These are phyloP conservation scores for Florisuga fusca DNA, from an alignment of 2,797 vertebrate genomes.

Conservation along the genomic window DNA sequence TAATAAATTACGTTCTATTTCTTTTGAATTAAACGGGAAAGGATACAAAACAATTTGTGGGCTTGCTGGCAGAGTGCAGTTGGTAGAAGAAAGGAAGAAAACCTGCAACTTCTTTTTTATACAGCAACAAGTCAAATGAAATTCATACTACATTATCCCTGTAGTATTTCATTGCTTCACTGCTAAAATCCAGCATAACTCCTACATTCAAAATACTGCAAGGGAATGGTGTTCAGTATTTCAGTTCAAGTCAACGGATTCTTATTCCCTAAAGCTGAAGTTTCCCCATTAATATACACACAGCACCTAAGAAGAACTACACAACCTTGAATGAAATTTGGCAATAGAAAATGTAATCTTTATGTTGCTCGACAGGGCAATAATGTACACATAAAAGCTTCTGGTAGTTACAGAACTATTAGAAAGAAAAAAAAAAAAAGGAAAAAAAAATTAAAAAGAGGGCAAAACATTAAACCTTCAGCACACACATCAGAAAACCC, in stretches of 20 bases:
- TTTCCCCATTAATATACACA: not conserved
- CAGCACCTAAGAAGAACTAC: not conserved
- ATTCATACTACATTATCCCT: slow-evolving; percentile 9
- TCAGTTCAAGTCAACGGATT: not conserved
- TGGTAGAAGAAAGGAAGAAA: not conserved
- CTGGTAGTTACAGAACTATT: not conserved
- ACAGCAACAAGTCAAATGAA: slow-evolving; percentile 17
- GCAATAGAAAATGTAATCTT: not conserved
- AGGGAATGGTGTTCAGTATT: not conserved
- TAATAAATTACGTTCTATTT: not conserved
- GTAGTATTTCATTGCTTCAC: not conserved
- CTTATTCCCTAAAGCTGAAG: not conserved
- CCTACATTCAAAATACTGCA: not conserved
- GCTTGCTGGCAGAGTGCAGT: not conserved
- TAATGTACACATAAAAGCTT: not conserved
- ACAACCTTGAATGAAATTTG: not conserved
- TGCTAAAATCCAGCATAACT: not conserved
- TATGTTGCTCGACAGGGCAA: not conserved
- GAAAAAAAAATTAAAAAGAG: too few relatives aligned
- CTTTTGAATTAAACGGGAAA: not conserved
- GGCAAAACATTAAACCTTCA: not conserved
- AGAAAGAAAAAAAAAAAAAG: too few relatives aligned
- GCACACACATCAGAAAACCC: not conserved
- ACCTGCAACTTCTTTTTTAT: not conserved
- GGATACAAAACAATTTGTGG: not conserved